Percentiles rank a stretch among this genome's conserved stretches.
phyloP scores from a whole-genome alignment of 2,888 invertebrate genomes.

The Cantharis lateralis region DNA sequence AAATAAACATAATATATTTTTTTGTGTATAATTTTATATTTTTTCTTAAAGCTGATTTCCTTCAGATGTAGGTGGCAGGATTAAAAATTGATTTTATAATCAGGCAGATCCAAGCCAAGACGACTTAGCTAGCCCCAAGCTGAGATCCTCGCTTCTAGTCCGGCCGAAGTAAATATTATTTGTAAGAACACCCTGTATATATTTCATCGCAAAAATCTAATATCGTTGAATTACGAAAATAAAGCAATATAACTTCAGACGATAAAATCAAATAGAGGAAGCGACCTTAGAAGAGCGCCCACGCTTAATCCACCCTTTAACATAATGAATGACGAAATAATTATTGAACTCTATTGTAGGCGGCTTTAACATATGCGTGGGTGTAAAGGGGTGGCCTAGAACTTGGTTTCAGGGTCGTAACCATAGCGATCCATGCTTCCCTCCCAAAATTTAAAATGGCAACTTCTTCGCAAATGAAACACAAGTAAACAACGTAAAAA shows the following conservation, averaged over 20 bases:
- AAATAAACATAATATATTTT: not conserved
- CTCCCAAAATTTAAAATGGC: constrained; percentile 26
- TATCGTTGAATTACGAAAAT: not conserved
- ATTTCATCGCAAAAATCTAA: not conserved
- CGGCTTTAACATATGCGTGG: constrained; percentile 35
- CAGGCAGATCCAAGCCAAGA: too few relatives aligned
- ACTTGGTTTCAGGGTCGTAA: constrained; percentile 39
- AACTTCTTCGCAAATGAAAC: constrained; percentile 20
- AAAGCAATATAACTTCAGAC: not conserved
- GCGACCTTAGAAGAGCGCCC: constrained; percentile 10
- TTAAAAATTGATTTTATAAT: too few relatives aligned
- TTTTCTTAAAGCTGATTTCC: too few relatives aligned
- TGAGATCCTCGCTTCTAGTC: too few relatives aligned
- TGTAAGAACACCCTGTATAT: not conserved
- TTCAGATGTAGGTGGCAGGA: too few relatives aligned
- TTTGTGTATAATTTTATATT: not conserved
- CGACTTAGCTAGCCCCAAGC: too few relatives aligned
- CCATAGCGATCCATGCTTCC: constrained; percentile 34
- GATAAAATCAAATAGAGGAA: constrained; percentile 2
- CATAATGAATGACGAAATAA: constrained; percentile 21
- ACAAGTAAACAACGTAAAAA: not conserved
- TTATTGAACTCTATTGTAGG: constrained; percentile 31
- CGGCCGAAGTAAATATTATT: not conserved
- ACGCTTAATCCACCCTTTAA: constrained; percentile 8
- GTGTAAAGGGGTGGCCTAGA: constrained; percentile 40